These are phyloP conservation scores for Phoenoteleia sp. DNA, from an alignment of 2,888 invertebrate genomes.

Conservation along the genomic window DNA sequence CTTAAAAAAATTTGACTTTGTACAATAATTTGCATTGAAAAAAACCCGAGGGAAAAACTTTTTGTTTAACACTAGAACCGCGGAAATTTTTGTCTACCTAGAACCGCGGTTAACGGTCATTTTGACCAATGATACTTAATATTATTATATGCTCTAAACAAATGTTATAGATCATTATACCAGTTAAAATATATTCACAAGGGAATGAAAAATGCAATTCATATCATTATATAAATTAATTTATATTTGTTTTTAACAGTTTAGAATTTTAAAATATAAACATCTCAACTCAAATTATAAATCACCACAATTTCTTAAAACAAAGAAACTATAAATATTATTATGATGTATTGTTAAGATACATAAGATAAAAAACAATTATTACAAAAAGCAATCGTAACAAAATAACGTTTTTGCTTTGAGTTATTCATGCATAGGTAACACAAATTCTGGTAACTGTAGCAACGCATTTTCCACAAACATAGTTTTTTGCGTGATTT, in stretches of 20 bases:
- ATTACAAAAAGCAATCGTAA: not conserved
- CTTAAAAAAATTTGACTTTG: too few species aligned
- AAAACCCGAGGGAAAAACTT: not conserved
- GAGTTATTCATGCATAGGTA: not conserved
- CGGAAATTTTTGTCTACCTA: slow-evolving; percentile 10
- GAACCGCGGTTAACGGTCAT: slow-evolving; percentile 24
- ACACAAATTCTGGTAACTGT: not conserved
- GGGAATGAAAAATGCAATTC: slow-evolving; percentile 1
- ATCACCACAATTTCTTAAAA: not conserved
- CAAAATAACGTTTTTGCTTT: not conserved
- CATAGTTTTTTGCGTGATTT: slow-evolving; percentile 30
- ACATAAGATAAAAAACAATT: not conserved
- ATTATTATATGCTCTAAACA: not conserved
- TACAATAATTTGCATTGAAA: too few species aligned
- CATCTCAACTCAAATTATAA: not conserved
- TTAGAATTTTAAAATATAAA: not conserved
- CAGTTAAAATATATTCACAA: not conserved
- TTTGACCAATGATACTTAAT: slow-evolving; percentile 29
- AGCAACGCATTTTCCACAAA: slow-evolving; percentile 31
- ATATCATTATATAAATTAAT: not conserved
- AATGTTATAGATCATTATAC: slow-evolving; percentile 1
- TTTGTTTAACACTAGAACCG: slow-evolving; percentile 32
- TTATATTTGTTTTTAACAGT: not conserved
- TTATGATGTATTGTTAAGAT: slow-evolving; percentile 1
- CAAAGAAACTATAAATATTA: not conserved